Conservation (phyloP, 2,797 vertebrate species). For the Huso huso region DNA sequence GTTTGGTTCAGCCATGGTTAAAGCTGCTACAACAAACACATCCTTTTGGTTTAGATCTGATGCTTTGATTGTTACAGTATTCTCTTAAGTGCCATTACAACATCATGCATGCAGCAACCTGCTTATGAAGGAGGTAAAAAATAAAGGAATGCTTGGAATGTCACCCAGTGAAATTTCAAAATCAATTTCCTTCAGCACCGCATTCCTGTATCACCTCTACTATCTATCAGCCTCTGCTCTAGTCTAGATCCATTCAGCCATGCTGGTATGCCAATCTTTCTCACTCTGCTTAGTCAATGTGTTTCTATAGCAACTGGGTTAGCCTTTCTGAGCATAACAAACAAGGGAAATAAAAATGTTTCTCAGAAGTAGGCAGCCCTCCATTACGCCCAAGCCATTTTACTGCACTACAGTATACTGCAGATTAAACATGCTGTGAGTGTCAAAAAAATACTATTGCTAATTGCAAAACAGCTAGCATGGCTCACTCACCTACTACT, state of each 20-base stretch:
- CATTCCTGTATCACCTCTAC: background rate
- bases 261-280: conserved; percentile 4
- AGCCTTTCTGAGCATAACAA: conserved; percentile 14
- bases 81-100: too few species aligned
- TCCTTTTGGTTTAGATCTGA: too few species aligned
- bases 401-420: background rate
- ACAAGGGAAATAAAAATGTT: conserved; percentile 8
- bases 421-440: background rate
- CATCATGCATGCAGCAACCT: background rate
- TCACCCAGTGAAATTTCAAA: background rate
- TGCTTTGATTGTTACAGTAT: too few species aligned
- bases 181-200: conserved; percentile 6
- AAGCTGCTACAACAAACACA: too few species aligned
- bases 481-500: background rate
- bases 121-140: background rate
- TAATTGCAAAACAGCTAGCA: background rate
- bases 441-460: background rate
- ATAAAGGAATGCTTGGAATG: background rate
- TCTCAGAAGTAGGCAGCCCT: conserved; percentile 11
- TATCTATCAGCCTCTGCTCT: conserved; percentile 13
- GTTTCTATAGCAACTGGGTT: conserved; percentile 21
- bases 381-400: background rate
- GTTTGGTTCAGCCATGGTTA: too few species aligned
- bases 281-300: conserved; percentile 6
- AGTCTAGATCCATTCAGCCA: background rate